Percentiles rank a stretch among this genome's conserved stretches.
Evolutionary conservation across 2,888 invertebrate genomes (phyloP).

Genomic region (Carcina quercana): DNA sequence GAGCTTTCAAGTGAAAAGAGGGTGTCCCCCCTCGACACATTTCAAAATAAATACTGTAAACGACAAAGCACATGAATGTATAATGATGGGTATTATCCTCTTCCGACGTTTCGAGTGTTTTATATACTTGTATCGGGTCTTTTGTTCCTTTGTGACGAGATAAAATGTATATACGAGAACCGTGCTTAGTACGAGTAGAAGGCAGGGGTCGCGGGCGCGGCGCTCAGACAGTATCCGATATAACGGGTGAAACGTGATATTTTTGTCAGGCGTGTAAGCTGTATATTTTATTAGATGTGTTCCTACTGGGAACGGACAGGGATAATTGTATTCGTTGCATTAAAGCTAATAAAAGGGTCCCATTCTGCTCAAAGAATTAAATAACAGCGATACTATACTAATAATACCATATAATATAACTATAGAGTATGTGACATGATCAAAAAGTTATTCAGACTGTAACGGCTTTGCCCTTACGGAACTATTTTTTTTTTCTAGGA

Average conservation of each 20-base stretch:
- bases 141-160: slow-evolving; percentile 66
- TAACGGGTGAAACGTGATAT: slow-evolving; percentile 62
- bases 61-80: slow-evolving; percentile 72
- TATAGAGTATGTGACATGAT: no score
- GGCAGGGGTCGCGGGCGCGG: no score
- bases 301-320: no score
- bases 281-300: slow-evolving; percentile 44
- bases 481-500: no score
- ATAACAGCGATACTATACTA: no score
- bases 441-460: no score
- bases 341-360: slow-evolving; percentile 26
- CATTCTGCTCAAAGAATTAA: no score
- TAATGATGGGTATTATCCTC: slow-evolving; percentile 71
- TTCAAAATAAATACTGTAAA: slow-evolving; percentile 73
- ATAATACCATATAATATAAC: slow-evolving; percentile 7
- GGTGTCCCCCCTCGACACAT: slow-evolving; percentile 62
- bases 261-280: slow-evolving; percentile 51
- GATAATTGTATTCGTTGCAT: slow-evolving; percentile 30
- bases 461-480: no score
- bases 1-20: slow-evolving; percentile 66
- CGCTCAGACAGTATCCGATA: slow-evolving; percentile 59
- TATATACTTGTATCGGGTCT: slow-evolving; percentile 61
- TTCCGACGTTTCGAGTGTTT: slow-evolving; percentile 68
- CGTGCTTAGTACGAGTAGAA: no score
- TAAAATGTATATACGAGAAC: slow-evolving; percentile 45